A percentile compares a stretch with the other conserved stretches of the same genome.
Conservation (phyloP, 2,113 vertebrate species). For the Phyllostomus hastatus region DNA sequence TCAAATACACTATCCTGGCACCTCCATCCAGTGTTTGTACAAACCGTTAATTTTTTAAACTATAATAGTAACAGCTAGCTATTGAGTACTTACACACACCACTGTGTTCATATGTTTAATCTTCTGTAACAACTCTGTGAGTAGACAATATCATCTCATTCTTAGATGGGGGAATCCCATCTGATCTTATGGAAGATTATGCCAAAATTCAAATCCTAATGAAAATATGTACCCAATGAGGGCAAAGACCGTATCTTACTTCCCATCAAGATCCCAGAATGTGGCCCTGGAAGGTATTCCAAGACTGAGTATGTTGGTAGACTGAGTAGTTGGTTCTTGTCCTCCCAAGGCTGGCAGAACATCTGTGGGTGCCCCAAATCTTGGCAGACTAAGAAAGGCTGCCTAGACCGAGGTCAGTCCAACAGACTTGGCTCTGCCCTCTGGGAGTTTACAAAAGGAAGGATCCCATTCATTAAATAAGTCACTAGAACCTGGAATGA, state of each 20-base stretch:
- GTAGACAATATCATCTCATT: too few relatives aligned
- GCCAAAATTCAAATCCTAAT: neutral
- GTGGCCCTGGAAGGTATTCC: neutral
- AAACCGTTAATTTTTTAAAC: too few relatives aligned
- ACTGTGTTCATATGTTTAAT: neutral
- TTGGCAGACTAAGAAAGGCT: accelerated
- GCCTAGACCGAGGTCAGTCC: neutral
- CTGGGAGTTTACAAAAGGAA: neutral
- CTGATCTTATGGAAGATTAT: neutral
- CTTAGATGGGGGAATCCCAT: neutral
- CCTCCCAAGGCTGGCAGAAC: neutral
- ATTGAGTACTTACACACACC: too few relatives aligned
- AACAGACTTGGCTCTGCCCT: neutral
- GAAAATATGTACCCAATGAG: neutral
- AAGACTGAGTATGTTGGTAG: accelerated
- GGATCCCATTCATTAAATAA: neutral
- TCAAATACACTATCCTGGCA: neutral
- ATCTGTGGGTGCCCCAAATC: neutral
- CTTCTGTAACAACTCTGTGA: neutral
- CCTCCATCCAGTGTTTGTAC: neutral
- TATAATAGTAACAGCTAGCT: too few relatives aligned
- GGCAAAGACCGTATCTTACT: neutral
- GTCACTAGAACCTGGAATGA: neutral
- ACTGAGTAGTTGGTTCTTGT: neutral
- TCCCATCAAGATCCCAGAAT: neutral